Base-by-base conservation (phyloP, 2,113 vertebrate genomes). In the Phyllostomus discolor region DNA sequence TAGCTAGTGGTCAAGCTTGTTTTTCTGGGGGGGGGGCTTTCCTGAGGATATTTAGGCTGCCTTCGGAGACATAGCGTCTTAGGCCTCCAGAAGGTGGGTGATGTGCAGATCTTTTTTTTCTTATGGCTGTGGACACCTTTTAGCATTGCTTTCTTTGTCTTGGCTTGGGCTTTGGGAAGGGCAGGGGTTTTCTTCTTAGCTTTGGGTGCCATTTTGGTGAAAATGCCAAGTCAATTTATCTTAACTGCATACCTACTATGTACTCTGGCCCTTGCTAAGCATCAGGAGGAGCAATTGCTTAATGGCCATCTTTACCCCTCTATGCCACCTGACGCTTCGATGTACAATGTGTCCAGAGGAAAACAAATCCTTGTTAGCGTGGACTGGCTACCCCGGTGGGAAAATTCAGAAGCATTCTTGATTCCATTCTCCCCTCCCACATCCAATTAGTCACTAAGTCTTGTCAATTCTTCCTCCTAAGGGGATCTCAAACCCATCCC, bases 361-460 rank as follows among this genome's bases (percentile, higher is more conserved):
- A 92, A 64, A n/a, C 16, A 2, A n/a, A 12, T 43, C 28, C 0
- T 67, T 10, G 33, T 24, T 43, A 54, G 62, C 0, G 0, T 1
- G 11, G 35, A 6, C 15, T 57, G 22, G 76, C 31, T n/a, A 20
- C 7, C 38, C 50, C 31, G 28, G 66, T 31, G 57, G 57, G 54
- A 59, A 38, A n/a, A 20, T 46, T 38, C 22, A 48, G 84, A 72
- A 43, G n/a, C 22, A 5, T 38, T 72, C 43, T 69, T 24, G 3
- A 19, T n/a, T n/a, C 43, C 2, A 0, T 57, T 35, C 28, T 94
- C 17, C 28, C 28, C 8, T 54, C 26, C 15, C 1, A 10, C 5
- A 17, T 22, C 73, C 54, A 24, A 26, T 59, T 59, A 59, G 57
- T 9, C 11, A 62, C 24, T 28, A 24, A 62, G 59, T 28, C 59